Percentiles rank a stretch among this genome's conserved stretches.
These are phyloP conservation scores for Amphilophus citrinellus DNA, from an alignment of 2,113 vertebrate species.

Conservation along the genomic window DNA sequence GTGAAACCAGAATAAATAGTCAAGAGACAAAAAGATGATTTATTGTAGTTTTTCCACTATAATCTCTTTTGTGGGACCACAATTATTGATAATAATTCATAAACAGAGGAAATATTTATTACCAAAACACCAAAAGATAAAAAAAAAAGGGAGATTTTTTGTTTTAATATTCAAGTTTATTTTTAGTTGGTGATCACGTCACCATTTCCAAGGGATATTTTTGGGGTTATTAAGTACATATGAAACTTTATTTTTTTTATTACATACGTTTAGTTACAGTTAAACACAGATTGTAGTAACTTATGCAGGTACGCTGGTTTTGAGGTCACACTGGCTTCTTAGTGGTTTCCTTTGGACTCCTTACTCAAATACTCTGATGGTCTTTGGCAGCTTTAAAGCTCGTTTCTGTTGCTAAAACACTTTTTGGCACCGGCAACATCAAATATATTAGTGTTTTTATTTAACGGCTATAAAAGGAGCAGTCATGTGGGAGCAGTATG, in stretches of 20 bases:
- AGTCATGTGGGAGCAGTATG: not conserved
- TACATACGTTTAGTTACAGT: constrained; percentile 24
- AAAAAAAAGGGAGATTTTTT: not conserved
- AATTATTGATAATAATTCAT: no score
- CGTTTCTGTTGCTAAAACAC: constrained; percentile 1
- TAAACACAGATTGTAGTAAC: constrained; percentile 32
- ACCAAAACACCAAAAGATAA: not conserved
- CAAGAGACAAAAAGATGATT: no score
- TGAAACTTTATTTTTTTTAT: constrained; percentile 20
- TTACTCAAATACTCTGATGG: constrained; percentile 12
- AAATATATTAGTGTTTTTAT: constrained; percentile 32
- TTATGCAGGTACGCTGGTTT: constrained; percentile 11
- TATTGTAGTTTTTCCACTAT: no score
- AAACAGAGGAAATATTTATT: not conserved
- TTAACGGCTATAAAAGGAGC: constrained; percentile 5
- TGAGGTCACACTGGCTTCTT: constrained; percentile 60
- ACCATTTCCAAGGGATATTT: constrained; percentile 1
- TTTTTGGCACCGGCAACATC: constrained; percentile 8
- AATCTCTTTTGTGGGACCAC: no score
- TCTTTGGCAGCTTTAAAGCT: constrained; percentile 36
- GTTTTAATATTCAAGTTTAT: constrained; percentile 20
- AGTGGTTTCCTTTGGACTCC: constrained; percentile 49
- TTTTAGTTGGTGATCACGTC: constrained; percentile 12
- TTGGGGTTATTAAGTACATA: constrained; percentile 17
- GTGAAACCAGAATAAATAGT: no score